These are phyloP conservation scores for Cephus nigrinus DNA, from an alignment of 2,888 invertebrate genomes.

Conservation along the genomic window DNA sequence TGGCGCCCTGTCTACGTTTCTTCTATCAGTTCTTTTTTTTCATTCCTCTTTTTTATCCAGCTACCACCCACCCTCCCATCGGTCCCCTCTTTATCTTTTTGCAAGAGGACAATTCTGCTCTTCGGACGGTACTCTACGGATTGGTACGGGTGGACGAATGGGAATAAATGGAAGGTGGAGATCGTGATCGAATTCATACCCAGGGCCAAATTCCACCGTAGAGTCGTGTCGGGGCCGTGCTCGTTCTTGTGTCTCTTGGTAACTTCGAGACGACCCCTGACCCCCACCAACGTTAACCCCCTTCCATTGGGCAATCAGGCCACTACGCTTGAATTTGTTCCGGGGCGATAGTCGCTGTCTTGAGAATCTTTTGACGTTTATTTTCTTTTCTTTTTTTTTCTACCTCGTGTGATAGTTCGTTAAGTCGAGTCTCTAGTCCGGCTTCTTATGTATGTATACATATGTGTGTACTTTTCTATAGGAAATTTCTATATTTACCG, in stretches of 20 bases:
- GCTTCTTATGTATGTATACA: not conserved
- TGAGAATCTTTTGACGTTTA: not conserved
- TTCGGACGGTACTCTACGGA: not conserved
- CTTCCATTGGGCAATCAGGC: not conserved
- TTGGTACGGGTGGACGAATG: not conserved
- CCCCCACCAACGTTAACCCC: not conserved
- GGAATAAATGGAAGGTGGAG: not conserved
- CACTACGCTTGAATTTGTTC: not conserved
- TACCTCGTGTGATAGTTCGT: not conserved
- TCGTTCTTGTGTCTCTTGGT: not conserved
- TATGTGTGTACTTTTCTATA: not conserved
- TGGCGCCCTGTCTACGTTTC: constrained; percentile 13
- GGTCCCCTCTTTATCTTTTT: not conserved
- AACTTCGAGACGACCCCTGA: not conserved
- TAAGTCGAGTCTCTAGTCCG: not conserved
- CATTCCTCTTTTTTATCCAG: not conserved
- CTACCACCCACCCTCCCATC: not conserved
- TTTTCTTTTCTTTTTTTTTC: not conserved
- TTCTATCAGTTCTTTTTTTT: constrained; percentile 8
- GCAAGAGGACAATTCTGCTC: not conserved
- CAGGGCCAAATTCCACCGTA: not conserved
- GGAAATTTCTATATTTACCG: not conserved
- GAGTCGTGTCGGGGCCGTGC: not conserved
- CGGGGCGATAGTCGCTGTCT: not conserved
- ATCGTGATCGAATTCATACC: not conserved